A percentile compares a stretch with the other conserved stretches of the same genome.
phyloP scores from a whole-genome alignment of 2,797 vertebrate genomes.

The Margarornis squamiger region DNA sequence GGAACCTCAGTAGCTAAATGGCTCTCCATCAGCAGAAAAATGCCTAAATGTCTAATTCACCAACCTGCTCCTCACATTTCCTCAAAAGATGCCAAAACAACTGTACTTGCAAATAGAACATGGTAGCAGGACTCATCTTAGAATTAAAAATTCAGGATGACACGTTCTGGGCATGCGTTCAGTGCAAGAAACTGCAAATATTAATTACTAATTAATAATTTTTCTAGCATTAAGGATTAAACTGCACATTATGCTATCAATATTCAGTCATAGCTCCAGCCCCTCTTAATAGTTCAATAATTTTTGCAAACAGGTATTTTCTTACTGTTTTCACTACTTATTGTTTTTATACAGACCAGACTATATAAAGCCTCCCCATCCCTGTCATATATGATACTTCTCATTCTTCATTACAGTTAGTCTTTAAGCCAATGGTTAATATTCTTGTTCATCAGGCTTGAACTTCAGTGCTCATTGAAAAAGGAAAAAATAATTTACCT shows the following conservation, averaged over 20 bases:
- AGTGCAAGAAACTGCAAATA: not conserved
- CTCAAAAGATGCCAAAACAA: not conserved
- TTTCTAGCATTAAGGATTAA: not conserved
- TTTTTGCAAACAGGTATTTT: not conserved
- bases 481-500: not conserved
- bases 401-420: not conserved
- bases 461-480: not conserved
- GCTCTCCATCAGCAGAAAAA: not conserved
- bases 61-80: not conserved
- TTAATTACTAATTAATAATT: not conserved
- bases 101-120: fast-evolving
- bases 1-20: not conserved
- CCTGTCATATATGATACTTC: not conserved
- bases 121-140: not conserved
- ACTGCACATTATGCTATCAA: not conserved
- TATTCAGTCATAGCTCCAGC: not conserved
- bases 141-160: not conserved
- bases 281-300: not conserved
- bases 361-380: not conserved
- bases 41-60: not conserved
- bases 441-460: not conserved
- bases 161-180: fast-evolving
- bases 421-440: not conserved
- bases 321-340: not conserved
- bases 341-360: not conserved